Conservation (phyloP, 2,113 vertebrate species). For the Oreotrochilus melanogaster region DNA sequence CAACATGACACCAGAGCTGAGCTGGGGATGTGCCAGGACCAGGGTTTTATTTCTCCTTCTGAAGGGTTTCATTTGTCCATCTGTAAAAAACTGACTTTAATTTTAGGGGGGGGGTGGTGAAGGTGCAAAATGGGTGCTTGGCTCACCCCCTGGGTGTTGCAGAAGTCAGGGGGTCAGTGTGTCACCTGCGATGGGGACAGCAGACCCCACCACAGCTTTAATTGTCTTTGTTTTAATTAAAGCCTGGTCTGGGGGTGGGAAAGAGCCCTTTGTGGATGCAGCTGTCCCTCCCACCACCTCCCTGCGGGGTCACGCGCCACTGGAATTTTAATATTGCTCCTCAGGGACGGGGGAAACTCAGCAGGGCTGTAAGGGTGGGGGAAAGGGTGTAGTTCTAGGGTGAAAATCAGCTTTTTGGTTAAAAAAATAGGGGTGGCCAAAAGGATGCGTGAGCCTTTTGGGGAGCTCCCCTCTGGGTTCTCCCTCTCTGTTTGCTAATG, state of each 20-base stretch:
- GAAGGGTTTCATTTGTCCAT: neutral
- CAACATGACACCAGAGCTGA: neutral
- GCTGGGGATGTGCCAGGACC: neutral
- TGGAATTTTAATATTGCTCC: neutral
- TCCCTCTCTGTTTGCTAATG: fast-evolving
- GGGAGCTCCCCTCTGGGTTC: fast-evolving
- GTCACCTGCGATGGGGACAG: neutral
- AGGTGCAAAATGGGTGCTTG: neutral
- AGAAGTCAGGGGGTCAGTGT: fast-evolving
- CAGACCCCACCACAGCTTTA: neutral
- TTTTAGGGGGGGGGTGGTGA: neutral
- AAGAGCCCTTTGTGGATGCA: neutral
- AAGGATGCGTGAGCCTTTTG: fast-evolving
- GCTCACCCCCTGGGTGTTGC: neutral
- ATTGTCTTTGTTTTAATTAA: slow-evolving; percentile 7
- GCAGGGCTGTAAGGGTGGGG: fast-evolving
- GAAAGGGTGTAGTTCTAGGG: neutral
- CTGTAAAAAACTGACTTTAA: neutral
- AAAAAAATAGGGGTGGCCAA: neutral
- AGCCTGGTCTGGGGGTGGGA: neutral
- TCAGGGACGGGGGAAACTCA: neutral
- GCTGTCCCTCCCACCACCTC: neutral
- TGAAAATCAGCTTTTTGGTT: neutral
- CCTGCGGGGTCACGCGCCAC: neutral
- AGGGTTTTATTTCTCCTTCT: neutral